phyloP scores from a whole-genome alignment of 2,888 invertebrate species.

The Eulithis testata region DNA sequence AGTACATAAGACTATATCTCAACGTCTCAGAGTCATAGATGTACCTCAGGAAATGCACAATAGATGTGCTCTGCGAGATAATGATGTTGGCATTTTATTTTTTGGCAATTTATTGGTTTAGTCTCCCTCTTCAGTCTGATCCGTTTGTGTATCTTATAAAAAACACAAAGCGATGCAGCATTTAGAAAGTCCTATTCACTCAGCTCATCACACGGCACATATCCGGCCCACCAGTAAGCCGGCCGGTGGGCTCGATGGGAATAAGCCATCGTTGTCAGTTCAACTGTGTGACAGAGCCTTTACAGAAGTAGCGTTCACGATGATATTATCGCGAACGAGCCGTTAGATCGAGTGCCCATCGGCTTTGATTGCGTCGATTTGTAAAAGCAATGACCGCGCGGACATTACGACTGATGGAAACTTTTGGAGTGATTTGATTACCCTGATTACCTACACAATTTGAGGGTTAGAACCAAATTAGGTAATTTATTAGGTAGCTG shows the following conservation, averaged over 20 bases:
- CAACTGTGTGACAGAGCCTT: conserved; percentile 3
- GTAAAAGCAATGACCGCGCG: conserved; percentile 41
- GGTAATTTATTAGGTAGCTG: no score
- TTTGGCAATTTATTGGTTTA: no score
- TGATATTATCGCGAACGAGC: conserved; percentile 28
- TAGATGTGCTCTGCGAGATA: no score
- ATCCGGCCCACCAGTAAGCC: no score
- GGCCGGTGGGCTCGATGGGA: no score
- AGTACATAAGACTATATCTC: no score
- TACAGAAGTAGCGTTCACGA: conserved; percentile 17
- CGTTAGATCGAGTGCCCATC: conserved; percentile 34
- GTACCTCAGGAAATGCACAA: no score
- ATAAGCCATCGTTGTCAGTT: neutral
- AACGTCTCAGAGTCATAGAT: no score
- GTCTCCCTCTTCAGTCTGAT: no score
- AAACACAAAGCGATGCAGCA: neutral
- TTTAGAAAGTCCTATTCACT: no score
- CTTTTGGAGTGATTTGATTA: conserved; percentile 2
- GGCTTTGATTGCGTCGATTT: conserved; percentile 46
- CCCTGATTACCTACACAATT: neutral
- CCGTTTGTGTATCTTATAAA: no score
- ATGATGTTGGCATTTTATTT: no score
- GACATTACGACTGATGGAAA: conserved; percentile 38
- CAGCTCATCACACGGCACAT: neutral
- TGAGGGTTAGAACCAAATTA: neutral